phyloP scores from a whole-genome alignment of 2,797 vertebrate genomes.

The Alectoris magna region DNA sequence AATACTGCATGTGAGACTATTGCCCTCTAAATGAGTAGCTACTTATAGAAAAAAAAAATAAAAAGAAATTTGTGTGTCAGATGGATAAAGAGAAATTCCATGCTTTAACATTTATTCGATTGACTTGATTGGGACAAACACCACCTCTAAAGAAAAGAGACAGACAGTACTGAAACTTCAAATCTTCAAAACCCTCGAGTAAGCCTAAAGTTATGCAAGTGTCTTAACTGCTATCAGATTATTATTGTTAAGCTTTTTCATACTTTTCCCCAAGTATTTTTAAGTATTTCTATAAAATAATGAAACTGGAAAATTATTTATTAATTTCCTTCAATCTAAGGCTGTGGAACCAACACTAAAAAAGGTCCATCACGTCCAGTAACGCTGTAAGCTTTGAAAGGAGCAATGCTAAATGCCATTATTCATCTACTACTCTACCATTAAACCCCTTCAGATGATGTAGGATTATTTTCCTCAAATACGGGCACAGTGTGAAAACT shows the following conservation, averaged over 20 bases:
- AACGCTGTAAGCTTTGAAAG: not conserved
- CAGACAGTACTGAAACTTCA: not conserved
- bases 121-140: not conserved
- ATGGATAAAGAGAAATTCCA: not conserved
- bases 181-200: not conserved
- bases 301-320: not conserved
- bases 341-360: not conserved
- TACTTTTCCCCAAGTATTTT: not conserved
- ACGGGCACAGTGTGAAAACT: not conserved
- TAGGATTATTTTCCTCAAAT: not conserved
- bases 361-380: not conserved
- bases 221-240: not conserved
- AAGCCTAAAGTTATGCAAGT: not conserved
- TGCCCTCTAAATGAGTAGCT: conserved; percentile 15
- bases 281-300: not conserved
- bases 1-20: not conserved
- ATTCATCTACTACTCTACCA: not conserved
- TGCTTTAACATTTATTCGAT: not conserved
- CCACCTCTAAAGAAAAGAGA: not conserved
- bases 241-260: not conserved
- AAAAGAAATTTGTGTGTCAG: not conserved
- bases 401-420: not conserved
- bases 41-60: conserved; percentile 4
- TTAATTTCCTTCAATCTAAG: not conserved
- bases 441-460: not conserved